Conservation (phyloP, 2,888 invertebrate species). For the Nymphalis urticae region DNA sequence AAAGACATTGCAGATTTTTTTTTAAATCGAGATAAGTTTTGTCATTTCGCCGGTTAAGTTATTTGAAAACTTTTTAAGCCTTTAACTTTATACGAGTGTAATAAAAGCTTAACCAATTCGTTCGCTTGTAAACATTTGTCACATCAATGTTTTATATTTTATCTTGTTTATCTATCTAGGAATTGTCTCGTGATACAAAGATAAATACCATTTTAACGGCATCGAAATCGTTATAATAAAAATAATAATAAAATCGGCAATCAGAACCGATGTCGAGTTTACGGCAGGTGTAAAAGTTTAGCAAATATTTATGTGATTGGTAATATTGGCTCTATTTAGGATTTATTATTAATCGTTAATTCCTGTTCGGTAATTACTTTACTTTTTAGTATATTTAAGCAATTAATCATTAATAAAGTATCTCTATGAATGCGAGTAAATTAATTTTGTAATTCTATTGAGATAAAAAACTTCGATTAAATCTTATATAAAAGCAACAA, state of each 20-base stretch:
- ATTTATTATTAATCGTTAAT: neutral
- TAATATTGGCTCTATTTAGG: neutral
- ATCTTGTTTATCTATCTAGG: neutral
- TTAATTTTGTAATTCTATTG: no score
- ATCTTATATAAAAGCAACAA: no score
- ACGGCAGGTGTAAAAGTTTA: constrained; percentile 14
- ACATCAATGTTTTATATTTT: neutral
- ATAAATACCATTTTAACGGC: constrained; percentile 2
- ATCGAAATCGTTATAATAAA: constrained; percentile 19
- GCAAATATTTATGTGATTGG: neutral
- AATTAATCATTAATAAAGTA: neutral
- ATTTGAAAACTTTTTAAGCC: no score
- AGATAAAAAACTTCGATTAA: no score
- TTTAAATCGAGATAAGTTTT: no score
- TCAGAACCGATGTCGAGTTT: constrained; percentile 15
- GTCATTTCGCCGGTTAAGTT: no score
- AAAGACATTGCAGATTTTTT: no score
- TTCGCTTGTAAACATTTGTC: neutral
- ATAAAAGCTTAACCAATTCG: neutral
- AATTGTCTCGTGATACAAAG: constrained; percentile 1
- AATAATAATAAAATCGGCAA: constrained; percentile 16
- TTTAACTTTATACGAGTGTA: no score
- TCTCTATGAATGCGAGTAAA: no score
- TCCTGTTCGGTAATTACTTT: neutral
- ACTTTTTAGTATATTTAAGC: neutral